Percentiles rank a stretch among this genome's conserved stretches.
Evolutionary conservation across 2,797 vertebrate genomes (phyloP).

Genomic region (Sebastes hopkinsi): DNA sequence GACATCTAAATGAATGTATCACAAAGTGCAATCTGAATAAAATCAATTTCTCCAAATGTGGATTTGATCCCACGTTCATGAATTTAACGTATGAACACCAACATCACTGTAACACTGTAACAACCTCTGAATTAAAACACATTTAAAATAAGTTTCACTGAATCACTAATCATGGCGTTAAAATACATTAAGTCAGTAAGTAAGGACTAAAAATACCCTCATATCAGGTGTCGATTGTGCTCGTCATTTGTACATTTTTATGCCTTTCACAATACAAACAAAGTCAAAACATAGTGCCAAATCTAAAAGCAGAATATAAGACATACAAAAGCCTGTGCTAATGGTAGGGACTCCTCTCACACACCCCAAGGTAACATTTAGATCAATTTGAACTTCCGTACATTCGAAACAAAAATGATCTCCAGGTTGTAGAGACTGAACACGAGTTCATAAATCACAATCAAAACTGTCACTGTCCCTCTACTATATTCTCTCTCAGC

Average conservation of each 20-base stretch:
- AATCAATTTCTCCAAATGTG: conserved; percentile 36
- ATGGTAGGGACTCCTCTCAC: conserved; percentile 3
- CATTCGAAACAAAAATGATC: not conserved
- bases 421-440: not conserved
- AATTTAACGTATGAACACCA: conserved; percentile 38
- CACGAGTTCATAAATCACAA: conserved; percentile 7
- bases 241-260: conserved; percentile 22
- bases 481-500: conserved; percentile 5
- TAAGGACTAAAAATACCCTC: conserved; percentile 29
- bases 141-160: conserved; percentile 38
- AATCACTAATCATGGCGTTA: conserved; percentile 48
- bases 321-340: conserved; percentile 43
- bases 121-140: conserved; percentile 45
- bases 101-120: conserved; percentile 45
- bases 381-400: conserved; percentile 16
- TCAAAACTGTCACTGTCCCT: conserved; percentile 7
- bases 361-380: conserved; percentile 30
- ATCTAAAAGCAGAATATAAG: conserved; percentile 54
- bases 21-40: conserved; percentile 66
- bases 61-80: conserved; percentile 15
- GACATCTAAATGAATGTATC: conserved; percentile 67
- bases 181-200: conserved; percentile 29
- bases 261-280: conserved; percentile 57
- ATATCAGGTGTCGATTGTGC: conserved; percentile 49
- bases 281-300: conserved; percentile 45